Evolutionary conservation across 2,797 vertebrate genomes (phyloP), one percentile per base, ranked within the genome.

Genomic region (Xerus rutilus): DNA sequence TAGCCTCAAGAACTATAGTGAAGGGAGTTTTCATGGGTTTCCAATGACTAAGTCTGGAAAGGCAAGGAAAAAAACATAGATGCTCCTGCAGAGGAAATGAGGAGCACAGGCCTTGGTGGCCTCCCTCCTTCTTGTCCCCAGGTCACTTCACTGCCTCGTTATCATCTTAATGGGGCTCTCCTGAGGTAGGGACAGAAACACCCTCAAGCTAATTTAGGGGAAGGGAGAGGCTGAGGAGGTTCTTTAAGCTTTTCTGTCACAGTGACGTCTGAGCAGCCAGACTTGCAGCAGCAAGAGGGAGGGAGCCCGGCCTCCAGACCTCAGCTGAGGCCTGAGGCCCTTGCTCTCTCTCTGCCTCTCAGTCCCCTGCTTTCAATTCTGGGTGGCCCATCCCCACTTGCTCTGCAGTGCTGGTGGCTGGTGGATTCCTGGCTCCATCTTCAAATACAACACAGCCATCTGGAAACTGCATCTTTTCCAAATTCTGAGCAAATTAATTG

Each of bases 281-380:
- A 32, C 23, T 17, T 13, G 0, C 11, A 7, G 62, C 54, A 70
- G 5, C 9, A 18, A 2, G n/a, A 2, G 9, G 43, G 10, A 7
- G 3, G 0, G 0, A 12, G 14, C 35, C 13, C 21, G 32, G 21
- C 10, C 3, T 25, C 21, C 70, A 28, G n/a, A 15, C 6, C 14
- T 59, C 57, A 1, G 1, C 32, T 15, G 77, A 57, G 70, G 8
- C 14, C 59, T 15, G 59, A 2, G 1, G 23, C 10, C 7, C n/a
- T 1, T 21, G 65, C 0, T 4, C 25, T 49, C 59, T 13, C 78
- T 72, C 72, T 12, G 8, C 9, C 57, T 25, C 20, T 14, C 0
- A 10, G 12, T 13, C 3, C 0, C 0, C 77, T 25, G 64, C 32
- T 32, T 0, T 2, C 57, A 18, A 3, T 12, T 14, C 35, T 0